Percentiles rank a stretch among this genome's conserved stretches.
Conservation (phyloP, 1,140 invertebrate species). For the Chlorops oryzae region DNA sequence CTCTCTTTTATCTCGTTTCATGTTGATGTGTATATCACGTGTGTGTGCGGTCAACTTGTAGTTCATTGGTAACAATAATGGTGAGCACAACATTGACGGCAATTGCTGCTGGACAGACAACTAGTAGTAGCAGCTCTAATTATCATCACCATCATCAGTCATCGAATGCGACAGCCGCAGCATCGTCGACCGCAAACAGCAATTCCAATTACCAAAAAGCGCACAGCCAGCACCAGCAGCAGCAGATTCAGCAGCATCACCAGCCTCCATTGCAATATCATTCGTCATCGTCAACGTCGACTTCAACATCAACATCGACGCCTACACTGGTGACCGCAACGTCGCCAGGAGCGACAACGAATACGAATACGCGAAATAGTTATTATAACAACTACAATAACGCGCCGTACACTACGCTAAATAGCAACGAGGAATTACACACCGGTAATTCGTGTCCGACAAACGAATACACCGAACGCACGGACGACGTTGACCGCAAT, state of each 20-base stretch:
- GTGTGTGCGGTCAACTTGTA: too few relatives aligned
- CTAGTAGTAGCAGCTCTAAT: conserved; percentile 41
- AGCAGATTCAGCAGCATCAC: conserved; percentile 20
- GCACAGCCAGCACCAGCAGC: conserved; percentile 16
- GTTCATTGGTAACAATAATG: conserved; percentile 47
- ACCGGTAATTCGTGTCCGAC: conserved; percentile 9
- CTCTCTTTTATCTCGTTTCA: conserved; percentile 15
- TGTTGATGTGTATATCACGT: too few relatives aligned
- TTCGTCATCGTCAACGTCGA: conserved; percentile 8
- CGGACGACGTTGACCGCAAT: conserved; percentile 2
- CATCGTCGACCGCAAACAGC: conserved; percentile 23
- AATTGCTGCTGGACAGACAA: conserved; percentile 46
- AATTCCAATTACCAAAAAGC: conserved; percentile 12
- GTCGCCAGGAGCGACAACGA: too few relatives aligned
- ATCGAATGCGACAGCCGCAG: conserved; percentile 26
- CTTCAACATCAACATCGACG: conserved; percentile 1
- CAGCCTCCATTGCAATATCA: conserved; percentile 8
- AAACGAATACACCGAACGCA: neutral
- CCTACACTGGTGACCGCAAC: neutral
- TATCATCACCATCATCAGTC: conserved; percentile 41
- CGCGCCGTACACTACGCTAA: too few relatives aligned
- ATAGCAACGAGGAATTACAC: too few relatives aligned
- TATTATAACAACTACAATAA: conserved; percentile 9
- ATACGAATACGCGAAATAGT: neutral
- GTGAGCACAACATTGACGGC: conserved; percentile 47